Evolutionary conservation across 2,888 invertebrate genomes (phyloP).

Genomic region (Brachyopa scutellaris): DNA sequence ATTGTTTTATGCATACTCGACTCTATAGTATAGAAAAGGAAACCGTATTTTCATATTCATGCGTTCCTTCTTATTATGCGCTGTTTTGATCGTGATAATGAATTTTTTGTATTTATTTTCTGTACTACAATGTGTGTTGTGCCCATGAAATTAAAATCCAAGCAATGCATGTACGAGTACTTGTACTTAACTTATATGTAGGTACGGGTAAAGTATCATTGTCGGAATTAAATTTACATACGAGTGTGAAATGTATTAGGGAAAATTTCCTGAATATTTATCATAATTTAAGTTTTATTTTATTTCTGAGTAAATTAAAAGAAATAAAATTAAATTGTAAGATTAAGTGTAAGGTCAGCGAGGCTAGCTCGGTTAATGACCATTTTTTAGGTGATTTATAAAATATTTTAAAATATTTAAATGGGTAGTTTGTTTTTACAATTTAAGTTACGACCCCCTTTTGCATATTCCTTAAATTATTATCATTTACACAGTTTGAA

Average conservation of each 20-base stretch:
- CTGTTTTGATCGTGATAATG: conserved; percentile 54
- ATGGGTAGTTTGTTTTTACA: too few species aligned
- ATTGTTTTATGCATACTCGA: conserved; percentile 11
- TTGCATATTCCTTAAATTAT: too few species aligned
- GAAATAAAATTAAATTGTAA: conserved; percentile 26
- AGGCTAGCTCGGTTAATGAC: conserved; percentile 8
- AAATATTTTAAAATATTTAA: too few species aligned
- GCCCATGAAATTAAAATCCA: conserved; percentile 60
- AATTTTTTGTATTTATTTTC: conserved; percentile 33
- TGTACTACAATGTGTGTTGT: neutral
- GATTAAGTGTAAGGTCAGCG: conserved; percentile 12
- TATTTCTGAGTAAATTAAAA: conserved; percentile 3
- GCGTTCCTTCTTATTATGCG: conserved; percentile 26
- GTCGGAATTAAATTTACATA: conserved; percentile 55
- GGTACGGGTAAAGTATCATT: conserved; percentile 18
- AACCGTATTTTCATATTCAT: conserved; percentile 68
- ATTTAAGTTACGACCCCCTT: too few species aligned
- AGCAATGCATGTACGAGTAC: conserved; percentile 29
- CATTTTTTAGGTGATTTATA: conserved; percentile 3
- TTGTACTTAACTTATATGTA: conserved; percentile 6
- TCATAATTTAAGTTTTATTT: conserved; percentile 56
- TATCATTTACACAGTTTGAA: too few species aligned
- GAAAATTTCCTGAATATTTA: conserved; percentile 67
- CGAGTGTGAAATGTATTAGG: conserved; percentile 24
- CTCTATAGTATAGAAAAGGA: conserved; percentile 38